These are phyloP conservation scores for Peromyscus leucopus DNA, from an alignment of 2,113 vertebrate genomes.

Conservation along the genomic window DNA sequence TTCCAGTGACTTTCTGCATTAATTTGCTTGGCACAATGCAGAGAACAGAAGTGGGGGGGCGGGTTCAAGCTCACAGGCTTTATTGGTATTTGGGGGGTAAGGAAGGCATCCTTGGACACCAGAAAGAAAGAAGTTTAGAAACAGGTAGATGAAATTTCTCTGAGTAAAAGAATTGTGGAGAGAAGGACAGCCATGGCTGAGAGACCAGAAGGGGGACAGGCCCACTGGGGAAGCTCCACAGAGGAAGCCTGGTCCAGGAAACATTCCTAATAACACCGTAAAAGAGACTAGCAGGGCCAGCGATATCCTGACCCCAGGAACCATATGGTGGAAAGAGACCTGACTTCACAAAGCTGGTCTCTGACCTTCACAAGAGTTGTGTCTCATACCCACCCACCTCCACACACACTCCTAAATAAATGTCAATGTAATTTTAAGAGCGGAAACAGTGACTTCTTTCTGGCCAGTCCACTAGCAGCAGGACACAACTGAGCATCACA, in stretches of 20 bases:
- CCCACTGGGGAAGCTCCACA: neutral
- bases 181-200: neutral
- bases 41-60: neutral
- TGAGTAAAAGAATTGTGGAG: neutral
- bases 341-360: neutral
- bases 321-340: neutral
- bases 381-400: neutral
- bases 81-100: neutral
- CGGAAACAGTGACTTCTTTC: neutral
- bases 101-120: neutral
- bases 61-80: neutral
- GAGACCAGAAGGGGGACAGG: neutral
- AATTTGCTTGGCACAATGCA: neutral
- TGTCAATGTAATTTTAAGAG: neutral
- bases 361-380: neutral
- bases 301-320: neutral
- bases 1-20: neutral
- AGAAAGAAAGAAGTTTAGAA: neutral
- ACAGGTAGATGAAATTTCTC: neutral
- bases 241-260: neutral
- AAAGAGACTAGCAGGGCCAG: neutral
- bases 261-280: neutral
- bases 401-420: neutral
- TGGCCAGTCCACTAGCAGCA: neutral
- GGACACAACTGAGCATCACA: neutral